Base-by-base conservation (phyloP, 2,797 vertebrate genomes). In the Argyrosomus regius region DNA sequence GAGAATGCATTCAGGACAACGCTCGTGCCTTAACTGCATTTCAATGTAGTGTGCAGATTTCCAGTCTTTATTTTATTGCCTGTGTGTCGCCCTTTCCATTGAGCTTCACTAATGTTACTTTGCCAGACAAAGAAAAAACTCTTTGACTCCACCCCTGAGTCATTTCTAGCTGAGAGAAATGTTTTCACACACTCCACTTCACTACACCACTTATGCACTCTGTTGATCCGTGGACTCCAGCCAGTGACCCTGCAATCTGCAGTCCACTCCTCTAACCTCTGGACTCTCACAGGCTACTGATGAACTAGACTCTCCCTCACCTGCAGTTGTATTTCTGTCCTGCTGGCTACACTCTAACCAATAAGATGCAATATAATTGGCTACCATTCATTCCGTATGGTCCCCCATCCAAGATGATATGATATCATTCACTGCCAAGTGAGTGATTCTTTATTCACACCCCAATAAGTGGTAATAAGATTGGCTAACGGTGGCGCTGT, bases 401-500 rank as follows among this genome's bases (percentile, higher is more conserved):
- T 62, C 48, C 58, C 35, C 45, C 49, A 31, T 85, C 65, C 58
- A 75, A 61, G 58, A 77, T 10, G 1, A 82, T 81, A 54, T 43
- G 46, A 78, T 69, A 84, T 78, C 73, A 81, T 63, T 88, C 82
- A 80, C 84, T 76, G 81, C 63, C 87, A 89, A 65, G 70, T 68
- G 61, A 80, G 60, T 69, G 70, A 64, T 87, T 82, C 71, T 86
- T 87, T 79, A 91, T 86, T 85, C 91, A 84, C 81, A 87, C 20
- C 72, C 59, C 85, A 88, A 84, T 90, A 90, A 86, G 80, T 66
- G 64, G 26, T 86, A 91, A 94, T 87, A 68, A 49, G 85, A 92
- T 90, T 79, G 78, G 75, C 83, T 26, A 71, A 69, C 58, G 8
- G 22, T 22, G 46, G 16, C 12, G 75, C 86, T 74, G 71, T 17